Percentiles rank a stretch among this genome's conserved stretches.
These are phyloP conservation scores for Sebastes aleutianus DNA, from an alignment of 2,797 vertebrate genomes.

Conservation along the genomic window DNA sequence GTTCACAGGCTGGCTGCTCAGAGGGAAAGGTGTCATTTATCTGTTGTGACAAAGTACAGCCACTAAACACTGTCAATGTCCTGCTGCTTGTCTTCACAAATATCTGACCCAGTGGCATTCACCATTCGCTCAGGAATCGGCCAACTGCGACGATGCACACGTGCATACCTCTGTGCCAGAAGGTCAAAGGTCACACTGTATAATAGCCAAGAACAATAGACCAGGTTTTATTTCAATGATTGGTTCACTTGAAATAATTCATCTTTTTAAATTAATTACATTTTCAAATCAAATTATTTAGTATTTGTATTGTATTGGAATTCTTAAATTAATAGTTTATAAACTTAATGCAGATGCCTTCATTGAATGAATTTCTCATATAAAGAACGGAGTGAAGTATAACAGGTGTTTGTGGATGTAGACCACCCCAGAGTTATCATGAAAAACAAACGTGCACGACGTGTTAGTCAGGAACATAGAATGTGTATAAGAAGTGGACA, in stretches of 20 bases:
- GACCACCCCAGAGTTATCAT: too few relatives aligned
- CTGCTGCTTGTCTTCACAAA: constrained; percentile 50
- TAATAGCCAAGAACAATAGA: not conserved
- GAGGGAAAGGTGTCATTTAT: constrained; percentile 76
- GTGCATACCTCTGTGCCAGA: not conserved
- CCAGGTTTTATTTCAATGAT: not conserved
- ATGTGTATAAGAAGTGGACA: too few relatives aligned
- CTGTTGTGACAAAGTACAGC: constrained; percentile 74
- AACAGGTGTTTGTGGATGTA: too few relatives aligned
- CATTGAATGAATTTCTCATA: too few relatives aligned
- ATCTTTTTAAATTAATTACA: too few relatives aligned
- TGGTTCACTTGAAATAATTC: not conserved
- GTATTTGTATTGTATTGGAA: too few relatives aligned
- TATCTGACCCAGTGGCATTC: constrained; percentile 40
- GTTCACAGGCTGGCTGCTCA: constrained; percentile 63
- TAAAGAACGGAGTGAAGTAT: too few relatives aligned
- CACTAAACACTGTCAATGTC: constrained; percentile 43
- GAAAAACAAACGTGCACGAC: too few relatives aligned
- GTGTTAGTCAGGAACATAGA: too few relatives aligned
- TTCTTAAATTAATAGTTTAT: too few relatives aligned
- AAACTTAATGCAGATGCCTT: too few relatives aligned
- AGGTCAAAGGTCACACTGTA: not conserved
- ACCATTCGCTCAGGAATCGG: not conserved
- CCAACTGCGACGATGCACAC: not conserved
- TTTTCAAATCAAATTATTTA: not conserved